Base-by-base conservation (phyloP, 2,113 vertebrate species). In the Macquaria ambigua region DNA sequence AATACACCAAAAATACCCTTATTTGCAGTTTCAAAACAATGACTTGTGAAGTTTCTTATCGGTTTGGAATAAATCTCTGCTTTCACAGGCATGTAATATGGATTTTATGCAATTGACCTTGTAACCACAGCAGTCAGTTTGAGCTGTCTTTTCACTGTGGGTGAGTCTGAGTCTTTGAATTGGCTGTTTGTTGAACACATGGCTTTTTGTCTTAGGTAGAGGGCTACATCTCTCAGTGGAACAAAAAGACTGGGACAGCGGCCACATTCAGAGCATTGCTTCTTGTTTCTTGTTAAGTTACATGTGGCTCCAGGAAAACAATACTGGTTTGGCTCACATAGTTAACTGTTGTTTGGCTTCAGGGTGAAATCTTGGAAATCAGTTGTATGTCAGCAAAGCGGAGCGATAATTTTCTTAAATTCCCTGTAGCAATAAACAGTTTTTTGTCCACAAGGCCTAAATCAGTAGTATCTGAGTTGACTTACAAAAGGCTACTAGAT, bases 181-280 rank as follows among this genome's bases (percentile, higher is more conserved):
- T 82, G n/a, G 58, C 63, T 83, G 8, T 73, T 69, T 86, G 78
- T 52, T 85, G 37, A 82, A 77, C 62, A 79, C 74, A 69, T 64
- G 48, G 53, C 46, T 81, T 77, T 90, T 87, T 87, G 82, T 90
- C 28, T 84, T 66, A 55, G 28, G 31, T 74, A 34, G 48, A 68
- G 70, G 68, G 70, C 43, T 75, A 23, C 73, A 82, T 91, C 74
- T 50, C 76, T 90, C 81, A 84, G 37, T 31, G 58, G 67, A 83
- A 87, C 53, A 77, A 66, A 78, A 85, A 63, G 46, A 53, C 64
- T 63, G 83, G 76, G 75, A 85, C 37, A 48, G 76, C 62, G 84
- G 71, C 90, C 83, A 79, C 56, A 70, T 82, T 39, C 18, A 77
- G 62, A 77, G 70, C 66, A 69, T 69, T 10, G 62, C 68, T 31